phyloP scores from a whole-genome alignment of 2,888 invertebrate species.

The Sepiola atlantica region DNA sequence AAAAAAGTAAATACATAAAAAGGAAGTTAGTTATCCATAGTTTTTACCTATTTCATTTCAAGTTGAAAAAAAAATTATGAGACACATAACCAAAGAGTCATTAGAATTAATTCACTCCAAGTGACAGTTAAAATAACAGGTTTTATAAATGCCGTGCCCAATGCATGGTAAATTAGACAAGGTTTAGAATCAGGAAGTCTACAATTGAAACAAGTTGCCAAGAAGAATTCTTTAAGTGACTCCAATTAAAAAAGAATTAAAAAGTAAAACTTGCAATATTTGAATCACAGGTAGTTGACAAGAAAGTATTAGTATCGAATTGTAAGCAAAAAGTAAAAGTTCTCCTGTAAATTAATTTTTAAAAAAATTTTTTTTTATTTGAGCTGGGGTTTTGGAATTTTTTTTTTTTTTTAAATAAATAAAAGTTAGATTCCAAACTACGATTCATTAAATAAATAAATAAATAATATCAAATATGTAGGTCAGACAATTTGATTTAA shows the following conservation, averaged over 20 bases:
- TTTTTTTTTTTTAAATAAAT: too few species aligned
- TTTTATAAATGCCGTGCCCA: too few species aligned
- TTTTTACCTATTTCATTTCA: not conserved
- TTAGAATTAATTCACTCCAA: not conserved
- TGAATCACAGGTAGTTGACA: not conserved
- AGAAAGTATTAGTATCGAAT: not conserved
- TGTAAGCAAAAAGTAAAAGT: not conserved
- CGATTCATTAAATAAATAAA: not conserved
- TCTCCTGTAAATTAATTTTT: not conserved
- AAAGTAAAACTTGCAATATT: not conserved
- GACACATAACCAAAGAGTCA: not conserved
- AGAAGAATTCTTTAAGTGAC: not conserved
- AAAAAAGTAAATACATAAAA: too few species aligned
- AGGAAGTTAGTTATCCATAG: too few species aligned
- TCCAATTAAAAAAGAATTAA: not conserved
- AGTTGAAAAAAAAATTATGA: not conserved
- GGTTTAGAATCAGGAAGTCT: not conserved
- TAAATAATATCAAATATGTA: not conserved
- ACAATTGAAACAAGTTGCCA: not conserved
- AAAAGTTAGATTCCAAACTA: not conserved
- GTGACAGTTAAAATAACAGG: not conserved
- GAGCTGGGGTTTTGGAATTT: not conserved
- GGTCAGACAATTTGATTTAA: constrained; percentile 32
- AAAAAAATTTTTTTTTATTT: too few species aligned
- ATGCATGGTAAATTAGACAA: too few species aligned